Base-by-base conservation (phyloP, 2,888 invertebrate species). In the Cerastis rubricosa region DNA sequence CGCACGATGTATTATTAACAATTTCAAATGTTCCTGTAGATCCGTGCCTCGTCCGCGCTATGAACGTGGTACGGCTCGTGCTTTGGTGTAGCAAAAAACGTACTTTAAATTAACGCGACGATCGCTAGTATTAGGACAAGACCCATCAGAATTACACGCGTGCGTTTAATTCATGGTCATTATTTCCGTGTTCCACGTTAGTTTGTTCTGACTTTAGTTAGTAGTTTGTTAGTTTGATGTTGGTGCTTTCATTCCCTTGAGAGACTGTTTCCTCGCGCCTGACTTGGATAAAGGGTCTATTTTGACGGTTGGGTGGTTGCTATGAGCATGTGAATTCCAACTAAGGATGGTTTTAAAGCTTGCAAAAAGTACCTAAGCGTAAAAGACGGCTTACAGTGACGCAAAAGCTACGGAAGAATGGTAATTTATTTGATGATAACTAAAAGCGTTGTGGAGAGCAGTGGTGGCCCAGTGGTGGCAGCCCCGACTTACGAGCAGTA, bases 81-180 rank as follows among this genome's bases (percentile, higher is more conserved):
- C 35, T 35, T 1, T 35, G 35, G 35, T n/a, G n/a, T 35, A 35
- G 35, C 35, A 35, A 35, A 35, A 35, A 35, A 2, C 35, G 3
- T 35, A 35, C 35, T 35, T 35, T 35, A 35, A 35, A 35, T 35
- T 35, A 35, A 35, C 14, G 14, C 8, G n/a, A 11, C 4, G 25
- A 0, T 64, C 64, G 43, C 43, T 17, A 25, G 17, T 9, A 25
- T 64, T 64, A 64, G 43, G 8, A 43, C 64, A 64, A 3, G 14
- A 8, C 5, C 64, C 17, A 17, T 43, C 17, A 74, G 78, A 71
- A 76, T 79, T 80, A 74, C 65, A 76, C 40, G 74, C 85, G 71
- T 83, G 73, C 61, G 76, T 73, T 81, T 85, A 85, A 88, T 78
- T 74, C n/a, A 61, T 11, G 25, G 73, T 73, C 40, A 80, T 86